Percentiles rank a stretch among this genome's conserved stretches.
These are phyloP conservation scores for Meleagris gallopavo DNA, from an alignment of 2,113 vertebrate species.

Conservation along the genomic window DNA sequence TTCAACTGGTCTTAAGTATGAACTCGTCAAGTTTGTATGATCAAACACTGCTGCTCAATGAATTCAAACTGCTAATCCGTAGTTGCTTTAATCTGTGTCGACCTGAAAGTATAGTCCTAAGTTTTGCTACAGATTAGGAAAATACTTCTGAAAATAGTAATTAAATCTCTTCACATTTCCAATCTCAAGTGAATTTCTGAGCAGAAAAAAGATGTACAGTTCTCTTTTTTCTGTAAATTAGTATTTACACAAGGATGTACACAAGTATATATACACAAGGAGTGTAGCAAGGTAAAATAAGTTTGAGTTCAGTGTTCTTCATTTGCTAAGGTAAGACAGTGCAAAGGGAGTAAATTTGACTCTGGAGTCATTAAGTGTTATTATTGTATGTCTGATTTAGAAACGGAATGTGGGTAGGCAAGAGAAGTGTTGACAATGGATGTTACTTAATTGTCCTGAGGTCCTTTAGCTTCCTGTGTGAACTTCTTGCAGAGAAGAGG, in stretches of 20 bases:
- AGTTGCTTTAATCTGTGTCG: not conserved
- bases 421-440: not conserved
- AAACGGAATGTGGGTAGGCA: not conserved
- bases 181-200: not conserved
- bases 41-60: not conserved
- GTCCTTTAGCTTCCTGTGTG: not conserved
- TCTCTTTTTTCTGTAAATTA: not conserved
- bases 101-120: not conserved
- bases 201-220: not conserved
- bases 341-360: not conserved
- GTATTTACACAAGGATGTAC: not conserved
- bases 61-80: not conserved
- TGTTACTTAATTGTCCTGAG: not conserved
- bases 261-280: not conserved
- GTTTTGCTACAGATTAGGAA: conserved; percentile 18
- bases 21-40: not conserved
- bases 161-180: not conserved
- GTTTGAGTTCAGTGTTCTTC: not conserved
- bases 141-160: not conserved
- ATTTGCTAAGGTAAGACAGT: not conserved
- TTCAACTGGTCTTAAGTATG: not conserved
- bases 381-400: not conserved
- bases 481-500: no score
- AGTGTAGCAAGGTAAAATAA: not conserved
- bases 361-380: not conserved